Evolutionary conservation across 1,140 invertebrate species (phyloP), one percentile per base, ranked within the genome.

Genomic region (Drusus annulatus): DNA sequence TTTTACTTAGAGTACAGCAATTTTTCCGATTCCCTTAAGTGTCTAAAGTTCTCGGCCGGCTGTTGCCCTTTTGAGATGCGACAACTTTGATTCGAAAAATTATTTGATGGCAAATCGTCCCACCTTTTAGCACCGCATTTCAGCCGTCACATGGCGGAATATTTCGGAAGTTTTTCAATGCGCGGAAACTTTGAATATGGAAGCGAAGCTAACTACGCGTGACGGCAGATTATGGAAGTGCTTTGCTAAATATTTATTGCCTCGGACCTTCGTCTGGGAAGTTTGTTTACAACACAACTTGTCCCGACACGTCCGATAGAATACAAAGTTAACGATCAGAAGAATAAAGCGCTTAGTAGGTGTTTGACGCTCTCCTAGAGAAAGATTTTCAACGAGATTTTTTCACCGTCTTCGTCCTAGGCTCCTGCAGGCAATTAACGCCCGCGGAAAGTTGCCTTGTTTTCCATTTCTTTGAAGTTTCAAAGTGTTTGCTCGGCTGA

Each of bases 231-330:
- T 81, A 78, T 81, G 80, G 78, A 63, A 68, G 76, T 52, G 28
- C 65, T 31, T 76, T 63, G 60, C 69, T 79, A 82, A 82, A 82
- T 82, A 82, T 82, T 82, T 82, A 82, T 82, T 76, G 73, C 76
- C 69, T 23, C 16, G 77, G 80, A 76, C 77, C 69, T 68, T 78
- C 76, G 63, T 36, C 77, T 76, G 51, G n/a, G 56, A 82, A 79
- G 62, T 75, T 76, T 69, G 65, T 79, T 82, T 79, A 76, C 76
- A 58, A 45, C 52, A 45, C 36, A 76, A 77, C 63, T 75, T 78
- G 50, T n/a, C 51, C 58, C 50, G 65, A 81, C 80, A 76, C 76
- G 36, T 74, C 75, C 74, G 76, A 78, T 78, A 73, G 65, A 78
- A 81, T 77, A 36, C 60, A 62, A 73, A 80, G 79, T 76, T 81